Conservation (phyloP, 2,888 invertebrate species). For the Lasioglossum figueresi region DNA sequence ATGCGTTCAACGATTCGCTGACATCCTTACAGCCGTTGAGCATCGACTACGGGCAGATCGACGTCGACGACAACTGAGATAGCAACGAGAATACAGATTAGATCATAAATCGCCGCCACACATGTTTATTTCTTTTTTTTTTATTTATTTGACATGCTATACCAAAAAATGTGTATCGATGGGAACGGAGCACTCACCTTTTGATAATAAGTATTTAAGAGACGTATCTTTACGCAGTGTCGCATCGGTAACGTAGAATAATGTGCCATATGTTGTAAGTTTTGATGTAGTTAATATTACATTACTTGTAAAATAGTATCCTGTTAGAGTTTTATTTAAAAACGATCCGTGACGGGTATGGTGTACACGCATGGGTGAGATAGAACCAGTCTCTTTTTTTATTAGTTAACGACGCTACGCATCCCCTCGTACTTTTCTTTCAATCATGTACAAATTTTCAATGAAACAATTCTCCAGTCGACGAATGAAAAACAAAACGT, state of each 20-base stretch:
- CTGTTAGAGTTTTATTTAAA: constrained; percentile 15
- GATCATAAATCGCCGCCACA: constrained; percentile 17
- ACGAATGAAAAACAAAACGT: constrained; percentile 7
- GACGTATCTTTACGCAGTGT: constrained; percentile 13
- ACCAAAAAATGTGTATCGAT: constrained; percentile 48
- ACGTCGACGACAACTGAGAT: constrained; percentile 73
- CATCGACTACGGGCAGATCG: constrained; percentile 77
- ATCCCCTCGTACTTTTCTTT: neutral
- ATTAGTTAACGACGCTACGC: constrained; percentile 43
- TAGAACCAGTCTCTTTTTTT: constrained; percentile 53
- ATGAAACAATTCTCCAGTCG: constrained; percentile 12
- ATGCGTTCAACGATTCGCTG: constrained; percentile 78
- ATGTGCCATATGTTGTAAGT: constrained; percentile 19
- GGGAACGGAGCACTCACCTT: constrained; percentile 38
- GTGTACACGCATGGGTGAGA: constrained; percentile 34
- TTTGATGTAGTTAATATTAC: constrained; percentile 25
- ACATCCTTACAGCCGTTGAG: constrained; percentile 74
- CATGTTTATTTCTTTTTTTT: constrained; percentile 24
- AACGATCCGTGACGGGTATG: constrained; percentile 25
- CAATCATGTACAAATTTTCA: constrained; percentile 20
- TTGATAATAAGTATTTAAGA: constrained; percentile 39
- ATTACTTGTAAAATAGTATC: constrained; percentile 27
- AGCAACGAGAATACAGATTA: constrained; percentile 11
- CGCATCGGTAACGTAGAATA: constrained; percentile 18
- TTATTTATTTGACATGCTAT: constrained; percentile 58